phyloP scores from a whole-genome alignment of 2,888 invertebrate species.

The Drosophila suboccidentalis region DNA sequence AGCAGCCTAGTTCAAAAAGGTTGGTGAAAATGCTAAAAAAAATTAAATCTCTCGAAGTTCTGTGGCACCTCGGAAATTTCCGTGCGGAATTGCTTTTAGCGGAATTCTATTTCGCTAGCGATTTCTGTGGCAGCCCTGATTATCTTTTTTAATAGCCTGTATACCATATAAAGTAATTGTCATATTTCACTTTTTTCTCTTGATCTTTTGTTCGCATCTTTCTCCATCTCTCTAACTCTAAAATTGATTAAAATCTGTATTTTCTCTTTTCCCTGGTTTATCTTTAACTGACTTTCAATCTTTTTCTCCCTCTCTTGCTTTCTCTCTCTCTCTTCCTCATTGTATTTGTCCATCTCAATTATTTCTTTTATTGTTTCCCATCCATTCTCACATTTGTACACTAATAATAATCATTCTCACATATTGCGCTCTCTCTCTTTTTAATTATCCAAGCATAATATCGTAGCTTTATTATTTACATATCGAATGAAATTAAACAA shows the following conservation, averaged over 20 bases:
- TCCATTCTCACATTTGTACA: background rate
- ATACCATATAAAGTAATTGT: too few species aligned
- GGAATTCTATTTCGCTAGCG: too few species aligned
- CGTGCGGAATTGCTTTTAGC: too few species aligned
- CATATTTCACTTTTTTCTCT: too few species aligned
- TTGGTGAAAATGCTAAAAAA: too few species aligned
- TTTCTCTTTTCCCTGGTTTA: background rate
- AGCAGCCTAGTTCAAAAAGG: too few species aligned
- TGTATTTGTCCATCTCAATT: background rate
- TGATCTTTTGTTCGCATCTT: too few species aligned
- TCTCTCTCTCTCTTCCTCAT: background rate
- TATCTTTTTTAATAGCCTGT: too few species aligned
- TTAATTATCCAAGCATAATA: background rate
- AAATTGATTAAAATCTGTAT: too few species aligned
- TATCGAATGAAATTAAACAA: slow-evolving; percentile 49
- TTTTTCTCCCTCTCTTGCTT: background rate
- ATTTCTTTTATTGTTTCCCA: background rate
- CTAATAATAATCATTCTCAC: background rate
- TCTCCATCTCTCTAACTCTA: background rate
- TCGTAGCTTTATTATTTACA: slow-evolving; percentile 31
- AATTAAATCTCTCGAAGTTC: too few species aligned
- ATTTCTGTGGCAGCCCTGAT: too few species aligned
- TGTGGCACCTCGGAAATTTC: too few species aligned
- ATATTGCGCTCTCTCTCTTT: background rate
- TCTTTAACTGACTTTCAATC: background rate